phyloP scores from a whole-genome alignment of 2,888 invertebrate genomes.

The Eudasyphora cyanicolor region DNA sequence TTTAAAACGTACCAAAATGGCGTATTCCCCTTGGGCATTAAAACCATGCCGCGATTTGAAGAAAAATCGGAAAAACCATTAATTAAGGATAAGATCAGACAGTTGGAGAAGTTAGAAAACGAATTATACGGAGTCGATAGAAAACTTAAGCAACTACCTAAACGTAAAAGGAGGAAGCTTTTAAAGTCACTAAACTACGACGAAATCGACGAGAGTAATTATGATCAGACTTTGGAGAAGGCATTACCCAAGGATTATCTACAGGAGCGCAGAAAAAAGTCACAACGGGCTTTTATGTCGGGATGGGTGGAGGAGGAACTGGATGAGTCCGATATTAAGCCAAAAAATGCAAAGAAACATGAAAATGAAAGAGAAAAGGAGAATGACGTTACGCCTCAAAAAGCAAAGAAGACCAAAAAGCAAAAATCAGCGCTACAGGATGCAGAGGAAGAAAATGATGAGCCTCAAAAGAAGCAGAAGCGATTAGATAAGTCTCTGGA shows the following conservation, averaged over 20 bases:
- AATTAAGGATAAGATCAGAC: slow-evolving; percentile 76
- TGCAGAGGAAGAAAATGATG: background rate
- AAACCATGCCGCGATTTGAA: slow-evolving; percentile 80
- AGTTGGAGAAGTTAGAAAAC: slow-evolving; percentile 81
- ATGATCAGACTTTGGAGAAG: slow-evolving; percentile 73
- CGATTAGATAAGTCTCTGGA: slow-evolving; percentile 16
- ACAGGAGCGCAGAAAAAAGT: slow-evolving; percentile 72
- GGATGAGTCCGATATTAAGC: slow-evolving; percentile 60
- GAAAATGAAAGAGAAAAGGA: slow-evolving; percentile 8
- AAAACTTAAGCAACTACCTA: slow-evolving; percentile 80
- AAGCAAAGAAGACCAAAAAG: slow-evolving; percentile 24
- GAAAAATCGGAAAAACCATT: slow-evolving; percentile 70
- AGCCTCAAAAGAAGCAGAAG: slow-evolving; percentile 29
- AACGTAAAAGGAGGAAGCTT: slow-evolving; percentile 75
- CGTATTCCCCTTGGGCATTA: slow-evolving; percentile 85
- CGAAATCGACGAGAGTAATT: slow-evolving; percentile 75
- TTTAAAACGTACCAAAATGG: slow-evolving; percentile 82
- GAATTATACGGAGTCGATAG: slow-evolving; percentile 77
- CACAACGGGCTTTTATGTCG: slow-evolving; percentile 69
- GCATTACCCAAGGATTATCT: slow-evolving; percentile 72
- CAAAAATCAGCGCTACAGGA: background rate
- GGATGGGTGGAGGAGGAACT: slow-evolving; percentile 74
- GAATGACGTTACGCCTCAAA: background rate
- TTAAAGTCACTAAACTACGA: slow-evolving; percentile 74
- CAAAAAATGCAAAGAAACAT: slow-evolving; percentile 26